Evolutionary conservation across 1,140 invertebrate genomes (phyloP).

Genomic region (Ceratina calcarata): DNA sequence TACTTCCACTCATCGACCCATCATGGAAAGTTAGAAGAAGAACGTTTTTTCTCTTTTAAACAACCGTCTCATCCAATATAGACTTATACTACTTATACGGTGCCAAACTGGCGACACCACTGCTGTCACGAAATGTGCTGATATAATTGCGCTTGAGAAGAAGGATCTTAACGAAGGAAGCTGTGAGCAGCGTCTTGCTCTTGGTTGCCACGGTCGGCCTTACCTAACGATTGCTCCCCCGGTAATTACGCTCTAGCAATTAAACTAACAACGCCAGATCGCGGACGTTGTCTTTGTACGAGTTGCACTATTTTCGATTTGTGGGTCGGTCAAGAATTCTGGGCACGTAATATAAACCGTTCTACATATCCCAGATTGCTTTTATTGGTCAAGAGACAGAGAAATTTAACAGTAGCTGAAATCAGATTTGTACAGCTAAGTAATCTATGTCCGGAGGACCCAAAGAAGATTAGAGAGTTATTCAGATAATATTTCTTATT

Average conservation of each 20-base stretch:
- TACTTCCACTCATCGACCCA: not conserved
- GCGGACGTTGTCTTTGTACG: not conserved
- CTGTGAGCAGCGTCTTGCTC: conserved; percentile 4
- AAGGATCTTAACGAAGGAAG: conserved; percentile 3
- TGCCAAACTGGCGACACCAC: conserved; percentile 3
- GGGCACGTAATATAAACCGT: not conserved
- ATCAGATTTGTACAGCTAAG: not conserved
- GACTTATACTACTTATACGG: not conserved
- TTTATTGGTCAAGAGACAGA: not conserved
- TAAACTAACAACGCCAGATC: conserved; percentile 22
- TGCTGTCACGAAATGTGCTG: conserved; percentile 17
- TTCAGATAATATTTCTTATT: conserved; percentile 18
- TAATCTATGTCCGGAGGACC: not conserved
- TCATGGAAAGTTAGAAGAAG: not conserved
- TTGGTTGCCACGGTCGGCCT: not conserved
- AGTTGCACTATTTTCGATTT: not conserved
- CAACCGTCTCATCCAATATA: not conserved
- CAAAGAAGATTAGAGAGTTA: not conserved
- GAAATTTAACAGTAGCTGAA: not conserved
- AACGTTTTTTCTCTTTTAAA: not conserved
- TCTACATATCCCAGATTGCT: not conserved
- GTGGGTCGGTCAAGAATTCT: not conserved
- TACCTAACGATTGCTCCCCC: not conserved
- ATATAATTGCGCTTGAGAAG: conserved; percentile 30
- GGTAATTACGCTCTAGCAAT: conserved; percentile 40